phyloP scores from a whole-genome alignment of 2,113 vertebrate species.

The Tragulus kanchil region DNA sequence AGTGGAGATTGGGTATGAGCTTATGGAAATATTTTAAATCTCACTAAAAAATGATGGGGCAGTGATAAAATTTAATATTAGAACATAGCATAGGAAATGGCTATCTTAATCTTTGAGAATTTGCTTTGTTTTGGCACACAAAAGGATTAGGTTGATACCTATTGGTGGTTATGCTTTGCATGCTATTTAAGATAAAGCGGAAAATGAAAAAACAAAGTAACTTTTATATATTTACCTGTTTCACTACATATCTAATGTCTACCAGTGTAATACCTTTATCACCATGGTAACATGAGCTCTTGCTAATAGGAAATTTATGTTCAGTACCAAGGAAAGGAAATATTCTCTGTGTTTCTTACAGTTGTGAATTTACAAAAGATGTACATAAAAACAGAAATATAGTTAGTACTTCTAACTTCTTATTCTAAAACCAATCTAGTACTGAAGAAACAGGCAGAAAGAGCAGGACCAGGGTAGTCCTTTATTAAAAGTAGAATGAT shows the following conservation, averaged over 20 bases:
- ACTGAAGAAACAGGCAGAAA: not conserved
- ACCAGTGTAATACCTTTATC: not conserved
- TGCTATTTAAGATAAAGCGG: not conserved
- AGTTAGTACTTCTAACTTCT: not conserved
- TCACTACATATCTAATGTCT: not conserved
- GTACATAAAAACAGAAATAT: not conserved
- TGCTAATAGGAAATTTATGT: slow-evolving; percentile 14
- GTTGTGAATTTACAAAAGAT: not conserved
- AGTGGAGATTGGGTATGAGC: not conserved
- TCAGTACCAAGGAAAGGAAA: not conserved
- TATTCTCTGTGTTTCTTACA: not conserved
- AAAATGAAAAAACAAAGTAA: not conserved
- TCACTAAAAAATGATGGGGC: not conserved
- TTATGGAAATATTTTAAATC: not conserved
- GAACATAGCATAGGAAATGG: not conserved
- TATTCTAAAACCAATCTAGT: not conserved
- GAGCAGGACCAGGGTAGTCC: not conserved
- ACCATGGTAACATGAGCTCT: not conserved
- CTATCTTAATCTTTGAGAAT: slow-evolving; percentile 10
- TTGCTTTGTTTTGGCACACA: slow-evolving; percentile 12
- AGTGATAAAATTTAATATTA: not conserved
- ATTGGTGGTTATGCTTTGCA: not conserved
- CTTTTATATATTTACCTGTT: not conserved
- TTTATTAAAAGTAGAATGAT: not conserved
- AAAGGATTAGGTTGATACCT: not conserved